These are phyloP conservation scores for Euproctis similis DNA, from an alignment of 2,888 invertebrate species.

Conservation along the genomic window DNA sequence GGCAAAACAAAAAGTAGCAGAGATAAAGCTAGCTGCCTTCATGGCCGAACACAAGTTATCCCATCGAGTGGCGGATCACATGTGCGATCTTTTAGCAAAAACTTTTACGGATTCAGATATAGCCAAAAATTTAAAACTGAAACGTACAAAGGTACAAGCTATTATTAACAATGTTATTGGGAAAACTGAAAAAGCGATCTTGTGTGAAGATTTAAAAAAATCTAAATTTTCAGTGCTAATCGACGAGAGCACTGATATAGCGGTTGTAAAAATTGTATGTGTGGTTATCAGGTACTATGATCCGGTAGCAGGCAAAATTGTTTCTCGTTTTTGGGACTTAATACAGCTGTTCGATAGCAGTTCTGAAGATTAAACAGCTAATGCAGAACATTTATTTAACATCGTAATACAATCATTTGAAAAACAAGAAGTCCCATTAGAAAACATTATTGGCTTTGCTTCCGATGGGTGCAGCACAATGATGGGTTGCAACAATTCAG, in stretches of 20 bases:
- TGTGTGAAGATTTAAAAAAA: constrained; percentile 5
- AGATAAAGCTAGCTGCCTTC: no score
- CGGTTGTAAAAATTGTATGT: constrained; percentile 6
- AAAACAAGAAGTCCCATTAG: constrained; percentile 5
- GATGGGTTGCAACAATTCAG: constrained; percentile 29
- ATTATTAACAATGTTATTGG: constrained; percentile 7
- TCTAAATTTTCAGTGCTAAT: constrained; percentile 10
- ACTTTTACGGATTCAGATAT: no score
- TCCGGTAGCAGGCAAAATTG: neutral
- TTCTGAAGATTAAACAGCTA: neutral
- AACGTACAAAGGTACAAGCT: constrained; percentile 2
- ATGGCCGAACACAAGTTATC: no score
- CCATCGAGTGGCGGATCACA: no score
- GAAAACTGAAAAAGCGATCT: constrained; percentile 5
- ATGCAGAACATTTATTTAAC: constrained; percentile 1
- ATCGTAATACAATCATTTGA: constrained; percentile 3
- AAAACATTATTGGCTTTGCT: constrained; percentile 29
- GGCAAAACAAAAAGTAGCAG: no score
- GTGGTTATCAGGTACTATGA: constrained; percentile 7
- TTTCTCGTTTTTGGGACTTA: constrained; percentile 4
- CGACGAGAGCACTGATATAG: constrained; percentile 10
- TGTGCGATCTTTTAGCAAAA: no score
- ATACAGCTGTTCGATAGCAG: constrained; percentile 1
- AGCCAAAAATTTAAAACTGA: neutral
- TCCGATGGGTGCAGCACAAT: constrained; percentile 15